Evolutionary conservation across 2,797 vertebrate genomes (phyloP).

Genomic region (Liasis olivaceus): DNA sequence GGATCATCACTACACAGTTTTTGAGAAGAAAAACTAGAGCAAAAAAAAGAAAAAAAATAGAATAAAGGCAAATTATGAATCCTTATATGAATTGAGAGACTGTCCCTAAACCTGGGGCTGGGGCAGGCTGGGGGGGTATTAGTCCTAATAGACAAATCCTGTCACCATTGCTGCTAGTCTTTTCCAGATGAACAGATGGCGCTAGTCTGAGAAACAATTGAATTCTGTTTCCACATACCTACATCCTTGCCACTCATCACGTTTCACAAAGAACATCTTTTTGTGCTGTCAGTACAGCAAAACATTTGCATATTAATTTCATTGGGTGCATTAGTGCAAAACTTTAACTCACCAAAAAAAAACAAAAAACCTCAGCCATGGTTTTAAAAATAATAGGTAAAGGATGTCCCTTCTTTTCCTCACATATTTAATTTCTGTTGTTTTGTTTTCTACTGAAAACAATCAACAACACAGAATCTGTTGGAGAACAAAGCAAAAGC

Average conservation of each 20-base stretch:
- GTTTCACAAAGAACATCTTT: constrained; percentile 59
- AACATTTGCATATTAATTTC: constrained; percentile 78
- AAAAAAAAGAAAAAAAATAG: not conserved
- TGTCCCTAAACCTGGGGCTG: not conserved
- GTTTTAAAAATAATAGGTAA: constrained; percentile 76
- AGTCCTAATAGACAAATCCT: not conserved
- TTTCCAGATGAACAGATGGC: not conserved
- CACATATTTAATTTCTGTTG: constrained; percentile 29
- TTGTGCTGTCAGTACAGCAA: constrained; percentile 65
- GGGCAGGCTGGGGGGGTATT: not conserved
- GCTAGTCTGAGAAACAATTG: not conserved
- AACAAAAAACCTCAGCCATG: constrained; percentile 49
- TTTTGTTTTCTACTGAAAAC: not conserved
- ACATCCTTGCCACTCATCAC: constrained; percentile 50
- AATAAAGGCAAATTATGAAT: not conserved
- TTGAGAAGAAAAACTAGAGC: not conserved
- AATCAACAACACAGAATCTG: not conserved
- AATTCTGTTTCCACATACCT: not conserved
- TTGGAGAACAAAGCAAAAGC: not conserved
- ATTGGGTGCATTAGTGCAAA: constrained; percentile 80
- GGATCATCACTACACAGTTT: not conserved
- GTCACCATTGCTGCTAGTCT: not conserved
- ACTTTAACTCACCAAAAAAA: constrained; percentile 77
- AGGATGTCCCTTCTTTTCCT: constrained; percentile 54
- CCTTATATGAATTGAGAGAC: not conserved